phyloP scores from a whole-genome alignment of 1,140 invertebrate species.

The Dolichoris vasculosae region DNA sequence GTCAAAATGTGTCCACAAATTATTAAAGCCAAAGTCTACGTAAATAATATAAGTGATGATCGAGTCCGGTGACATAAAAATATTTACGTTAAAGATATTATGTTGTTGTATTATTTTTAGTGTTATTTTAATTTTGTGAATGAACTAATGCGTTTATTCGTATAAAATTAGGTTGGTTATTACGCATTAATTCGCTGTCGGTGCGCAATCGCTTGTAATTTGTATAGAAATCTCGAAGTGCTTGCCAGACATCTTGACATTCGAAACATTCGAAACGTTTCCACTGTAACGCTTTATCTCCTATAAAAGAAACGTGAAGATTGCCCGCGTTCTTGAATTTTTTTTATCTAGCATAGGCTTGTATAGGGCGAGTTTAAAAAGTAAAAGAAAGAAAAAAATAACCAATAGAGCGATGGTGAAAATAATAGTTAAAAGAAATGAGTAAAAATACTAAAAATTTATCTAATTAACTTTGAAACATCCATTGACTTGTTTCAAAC shows the following conservation, averaged over 20 bases:
- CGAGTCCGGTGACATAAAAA: conserved; percentile 33
- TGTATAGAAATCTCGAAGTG: neutral
- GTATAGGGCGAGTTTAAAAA: conserved; percentile 47
- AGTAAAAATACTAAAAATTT: conserved; percentile 35
- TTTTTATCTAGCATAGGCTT: conserved; percentile 54
- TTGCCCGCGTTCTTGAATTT: conserved; percentile 57
- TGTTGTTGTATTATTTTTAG: conserved; percentile 44
- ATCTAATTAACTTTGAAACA: conserved; percentile 44
- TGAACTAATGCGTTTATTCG: conserved; percentile 7
- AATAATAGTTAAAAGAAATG: neutral
- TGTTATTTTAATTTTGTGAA: conserved; percentile 9
- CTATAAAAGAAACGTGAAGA: conserved; percentile 68
- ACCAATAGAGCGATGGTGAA: neutral
- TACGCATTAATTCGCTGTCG: neutral
- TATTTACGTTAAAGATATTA: conserved; percentile 45
- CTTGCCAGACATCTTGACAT: conserved; percentile 32
- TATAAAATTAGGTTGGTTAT: conserved; percentile 15
- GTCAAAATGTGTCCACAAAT: conserved; percentile 41
- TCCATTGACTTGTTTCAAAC: conserved; percentile 58
- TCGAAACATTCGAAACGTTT: neutral
- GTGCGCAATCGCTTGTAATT: conserved; percentile 34
- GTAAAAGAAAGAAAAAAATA: neutral
- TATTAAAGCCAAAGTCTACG: conserved; percentile 48
- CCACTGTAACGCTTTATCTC: neutral
- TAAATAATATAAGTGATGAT: conserved; percentile 18